A percentile compares a stretch with the other conserved stretches of the same genome.
Evolutionary conservation across 1,140 invertebrate species (phyloP).

Genomic region (Palaemon carinicauda): DNA sequence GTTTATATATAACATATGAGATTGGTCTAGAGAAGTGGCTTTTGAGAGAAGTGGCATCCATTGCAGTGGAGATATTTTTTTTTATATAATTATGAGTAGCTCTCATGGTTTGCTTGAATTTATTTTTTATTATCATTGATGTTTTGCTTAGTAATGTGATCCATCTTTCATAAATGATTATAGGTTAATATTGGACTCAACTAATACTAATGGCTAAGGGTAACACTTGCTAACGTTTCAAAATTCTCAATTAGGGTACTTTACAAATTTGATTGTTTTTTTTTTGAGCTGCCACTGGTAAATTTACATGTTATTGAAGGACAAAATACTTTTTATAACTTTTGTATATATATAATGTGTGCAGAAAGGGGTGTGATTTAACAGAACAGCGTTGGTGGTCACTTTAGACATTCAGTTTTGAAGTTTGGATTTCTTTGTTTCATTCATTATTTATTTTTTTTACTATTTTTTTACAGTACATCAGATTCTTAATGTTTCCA

Average conservation of each 20-base stretch:
- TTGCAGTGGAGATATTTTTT: neutral
- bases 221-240: constrained; percentile 9
- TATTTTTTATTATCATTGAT: neutral
- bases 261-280: neutral
- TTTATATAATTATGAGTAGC: constrained; percentile 7
- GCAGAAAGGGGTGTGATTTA: constrained; percentile 45
- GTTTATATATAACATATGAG: neutral
- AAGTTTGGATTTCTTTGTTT: neutral
- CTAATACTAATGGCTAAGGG: neutral
- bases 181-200: neutral
- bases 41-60: neutral
- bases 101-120: constrained; percentile 27
- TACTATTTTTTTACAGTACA: neutral
- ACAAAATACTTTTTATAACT: constrained; percentile 12
- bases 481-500: no score
- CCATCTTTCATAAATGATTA: constrained; percentile 10
- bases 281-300: constrained; percentile 28
- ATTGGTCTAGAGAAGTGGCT: neutral
- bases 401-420: neutral
- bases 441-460: neutral
- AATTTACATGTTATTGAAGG: constrained; percentile 24
- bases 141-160: neutral
- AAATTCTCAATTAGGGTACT: neutral
- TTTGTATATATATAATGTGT: constrained; percentile 37
- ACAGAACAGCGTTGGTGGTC: neutral